Percentiles rank a stretch among this genome's conserved stretches.
Evolutionary conservation across 2,888 invertebrate species (phyloP).

Genomic region (Xestia c-nigrum): DNA sequence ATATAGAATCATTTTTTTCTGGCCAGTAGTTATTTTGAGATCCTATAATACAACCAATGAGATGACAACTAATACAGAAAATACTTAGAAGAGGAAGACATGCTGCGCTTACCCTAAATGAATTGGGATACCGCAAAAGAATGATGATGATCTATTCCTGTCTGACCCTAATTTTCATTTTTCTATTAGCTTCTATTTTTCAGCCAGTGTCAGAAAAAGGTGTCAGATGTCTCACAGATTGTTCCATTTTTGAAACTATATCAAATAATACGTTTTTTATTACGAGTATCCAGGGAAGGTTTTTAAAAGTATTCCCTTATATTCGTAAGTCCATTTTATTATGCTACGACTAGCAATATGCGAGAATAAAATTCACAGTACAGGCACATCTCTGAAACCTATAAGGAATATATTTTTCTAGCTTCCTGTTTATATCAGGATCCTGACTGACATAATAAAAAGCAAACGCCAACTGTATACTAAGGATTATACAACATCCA

Average conservation of each 20-base stretch:
- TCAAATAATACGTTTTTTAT: neutral
- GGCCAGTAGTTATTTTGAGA: neutral
- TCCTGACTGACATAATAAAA: slow-evolving; percentile 57
- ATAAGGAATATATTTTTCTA: slow-evolving; percentile 64
- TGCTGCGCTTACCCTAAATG: neutral
- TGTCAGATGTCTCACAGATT: neutral
- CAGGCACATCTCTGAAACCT: slow-evolving; percentile 58
- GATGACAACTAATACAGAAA: neutral
- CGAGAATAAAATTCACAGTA: slow-evolving; percentile 47
- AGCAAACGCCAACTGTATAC: slow-evolving; percentile 21
- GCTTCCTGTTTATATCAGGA: slow-evolving; percentile 60
- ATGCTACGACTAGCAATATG: slow-evolving; percentile 4
- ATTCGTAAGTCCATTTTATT: slow-evolving; percentile 2
- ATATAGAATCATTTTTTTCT: neutral
- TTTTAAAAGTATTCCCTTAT: neutral
- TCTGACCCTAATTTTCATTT: no score
- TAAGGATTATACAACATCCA: slow-evolving; percentile 9
- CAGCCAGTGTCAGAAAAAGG: neutral
- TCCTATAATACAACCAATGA: neutral
- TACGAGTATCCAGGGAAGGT: neutral
- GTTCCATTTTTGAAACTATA: neutral
- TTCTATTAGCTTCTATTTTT: neutral
- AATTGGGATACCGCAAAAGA: neutral
- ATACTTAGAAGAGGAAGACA: neutral
- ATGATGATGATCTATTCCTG: no score